These are phyloP conservation scores for Daubentonia madagascariensis DNA, from an alignment of 2,113 vertebrate genomes.

Conservation along the genomic window DNA sequence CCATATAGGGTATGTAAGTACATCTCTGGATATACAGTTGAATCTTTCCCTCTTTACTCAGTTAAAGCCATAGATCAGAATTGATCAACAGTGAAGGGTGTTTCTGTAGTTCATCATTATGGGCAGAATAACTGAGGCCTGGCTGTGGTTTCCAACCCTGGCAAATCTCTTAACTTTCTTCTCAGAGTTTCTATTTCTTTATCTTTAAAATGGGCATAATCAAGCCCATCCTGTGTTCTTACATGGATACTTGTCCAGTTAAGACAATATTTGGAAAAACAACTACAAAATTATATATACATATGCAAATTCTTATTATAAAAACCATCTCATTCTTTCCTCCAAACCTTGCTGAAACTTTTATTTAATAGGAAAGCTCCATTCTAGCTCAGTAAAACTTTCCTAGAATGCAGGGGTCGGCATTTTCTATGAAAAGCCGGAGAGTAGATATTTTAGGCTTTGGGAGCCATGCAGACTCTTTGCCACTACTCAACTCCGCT, in stretches of 20 bases:
- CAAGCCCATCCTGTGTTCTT: background rate
- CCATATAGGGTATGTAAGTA: background rate
- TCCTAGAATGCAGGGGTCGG: background rate
- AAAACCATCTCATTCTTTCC: background rate
- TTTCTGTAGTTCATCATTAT: background rate
- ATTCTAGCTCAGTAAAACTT: background rate
- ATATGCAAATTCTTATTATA: background rate
- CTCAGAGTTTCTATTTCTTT: background rate
- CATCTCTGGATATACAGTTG: background rate
- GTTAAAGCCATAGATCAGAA: background rate
- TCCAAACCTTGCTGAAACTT: background rate
- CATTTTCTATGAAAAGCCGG: slow-evolving; percentile 17
- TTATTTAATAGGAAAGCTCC: background rate
- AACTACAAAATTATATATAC: background rate
- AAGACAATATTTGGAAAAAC: background rate
- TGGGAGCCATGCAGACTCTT: background rate
- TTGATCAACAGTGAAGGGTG: background rate
- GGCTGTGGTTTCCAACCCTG: background rate
- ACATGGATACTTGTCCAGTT: background rate
- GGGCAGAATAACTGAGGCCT: background rate
- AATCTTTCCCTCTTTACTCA: background rate
- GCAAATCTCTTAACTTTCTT: background rate
- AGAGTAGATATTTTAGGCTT: background rate
- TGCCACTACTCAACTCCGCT: background rate
- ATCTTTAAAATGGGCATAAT: background rate